Evolutionary conservation across 2,888 invertebrate genomes (phyloP), one percentile per base, ranked within the genome.

Genomic region (Drosophila cracens): DNA sequence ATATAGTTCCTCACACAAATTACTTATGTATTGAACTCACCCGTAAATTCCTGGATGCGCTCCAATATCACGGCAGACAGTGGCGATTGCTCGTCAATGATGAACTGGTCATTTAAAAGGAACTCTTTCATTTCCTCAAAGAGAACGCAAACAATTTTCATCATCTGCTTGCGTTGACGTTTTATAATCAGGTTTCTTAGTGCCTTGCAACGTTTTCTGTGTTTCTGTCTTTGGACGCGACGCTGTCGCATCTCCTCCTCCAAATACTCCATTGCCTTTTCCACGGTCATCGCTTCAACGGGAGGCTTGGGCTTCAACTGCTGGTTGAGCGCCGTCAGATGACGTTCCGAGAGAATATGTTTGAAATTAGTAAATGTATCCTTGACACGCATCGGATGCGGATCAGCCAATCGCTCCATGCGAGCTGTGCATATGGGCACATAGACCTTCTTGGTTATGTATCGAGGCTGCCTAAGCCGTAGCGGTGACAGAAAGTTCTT

Each of bases 61-160:
- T 83, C 89, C 52, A 92, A 72, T 58, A 93, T 89, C 2, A 92
- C 89, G 10, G 80, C 61, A 2, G 87, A 89, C 13, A 93, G 77
- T 0, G 83, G 76, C 4, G 87, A 90, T 33, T 82, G 74, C 53
- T 92, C 90, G 54, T 91, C 85, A 34, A 91, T 86, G 18, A 90
- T 73, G 21, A 91, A 91, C 68, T 92, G 89, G 73, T 92, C 92
- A 34, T 88, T 91, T 5, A 91, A 79, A 0, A 93, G 81, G 56
- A 91, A 93, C 4, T 92, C 91, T 53, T 91, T 92, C 91, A 91
- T 91, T 63, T 92, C 90, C 65, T 92, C 93, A 57, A 91, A 92
- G 16, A 93, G 74, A 0, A 91, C 87, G 48, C 84, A 86, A 11
- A 92, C 76, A 18, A 93, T 91, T 67, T 91, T 90, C 31, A 83